These are phyloP conservation scores for Oreochromis grahami DNA, from an alignment of 2,797 vertebrate species.

Conservation along the genomic window DNA sequence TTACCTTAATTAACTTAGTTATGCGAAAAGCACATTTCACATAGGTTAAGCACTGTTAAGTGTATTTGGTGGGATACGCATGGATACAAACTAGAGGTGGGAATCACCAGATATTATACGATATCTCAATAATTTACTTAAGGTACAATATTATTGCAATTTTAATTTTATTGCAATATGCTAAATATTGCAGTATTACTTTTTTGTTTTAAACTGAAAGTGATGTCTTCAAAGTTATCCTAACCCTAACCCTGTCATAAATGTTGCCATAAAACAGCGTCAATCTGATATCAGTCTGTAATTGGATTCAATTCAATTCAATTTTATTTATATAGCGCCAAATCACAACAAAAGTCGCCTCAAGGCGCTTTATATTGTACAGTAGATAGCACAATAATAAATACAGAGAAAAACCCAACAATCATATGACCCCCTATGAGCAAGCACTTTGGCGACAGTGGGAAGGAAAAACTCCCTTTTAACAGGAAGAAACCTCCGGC, in stretches of 20 bases:
- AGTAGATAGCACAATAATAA: too few species aligned
- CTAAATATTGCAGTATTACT: not conserved
- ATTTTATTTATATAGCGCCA: too few species aligned
- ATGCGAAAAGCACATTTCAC: constrained; percentile 19
- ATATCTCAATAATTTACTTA: not conserved
- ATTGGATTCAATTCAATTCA: too few species aligned
- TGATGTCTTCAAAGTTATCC: not conserved
- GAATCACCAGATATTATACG: not conserved
- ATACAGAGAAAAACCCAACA: too few species aligned
- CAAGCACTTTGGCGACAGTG: too few species aligned
- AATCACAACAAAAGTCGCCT: too few species aligned
- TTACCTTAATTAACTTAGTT: constrained; percentile 11
- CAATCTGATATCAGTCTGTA: not conserved
- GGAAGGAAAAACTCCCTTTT: too few species aligned
- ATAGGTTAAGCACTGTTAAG: not conserved
- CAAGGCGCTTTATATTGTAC: too few species aligned
- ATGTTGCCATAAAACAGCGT: not conserved
- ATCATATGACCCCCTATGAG: too few species aligned
- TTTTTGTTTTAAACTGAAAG: not conserved
- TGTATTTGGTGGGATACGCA: not conserved
- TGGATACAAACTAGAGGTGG: not conserved
- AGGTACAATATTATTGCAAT: not conserved
- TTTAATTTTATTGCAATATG: not conserved
- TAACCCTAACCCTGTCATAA: not conserved
- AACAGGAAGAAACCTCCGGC: too few species aligned